These are phyloP conservation scores for Betta splendens DNA, from an alignment of 2,797 vertebrate genomes.

Conservation along the genomic window DNA sequence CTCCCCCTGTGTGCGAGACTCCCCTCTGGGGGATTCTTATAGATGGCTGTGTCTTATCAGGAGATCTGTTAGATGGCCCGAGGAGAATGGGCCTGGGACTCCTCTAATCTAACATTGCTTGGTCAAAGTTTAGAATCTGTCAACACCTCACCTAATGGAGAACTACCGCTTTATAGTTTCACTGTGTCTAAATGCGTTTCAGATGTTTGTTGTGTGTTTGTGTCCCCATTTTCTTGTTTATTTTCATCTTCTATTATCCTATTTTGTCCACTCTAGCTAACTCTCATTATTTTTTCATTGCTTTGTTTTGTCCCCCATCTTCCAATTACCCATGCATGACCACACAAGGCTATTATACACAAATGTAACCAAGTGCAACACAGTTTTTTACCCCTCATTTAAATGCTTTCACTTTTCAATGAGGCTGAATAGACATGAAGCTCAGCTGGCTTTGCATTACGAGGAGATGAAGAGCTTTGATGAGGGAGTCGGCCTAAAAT, in stretches of 20 bases:
- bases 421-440: constrained; percentile 19
- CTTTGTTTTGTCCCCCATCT: constrained; percentile 14
- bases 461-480: constrained; percentile 32
- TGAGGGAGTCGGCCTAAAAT: constrained; percentile 37
- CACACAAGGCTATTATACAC: constrained; percentile 22
- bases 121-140: constrained; percentile 71
- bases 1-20: constrained; percentile 27
- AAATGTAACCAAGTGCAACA: constrained; percentile 12
- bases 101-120: constrained; percentile 61
- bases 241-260: constrained; percentile 8
- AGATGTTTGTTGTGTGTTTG: not conserved
- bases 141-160: constrained; percentile 51
- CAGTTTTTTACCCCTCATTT: constrained; percentile 3
- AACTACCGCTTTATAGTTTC: constrained; percentile 34
- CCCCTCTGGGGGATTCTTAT: constrained; percentile 50
- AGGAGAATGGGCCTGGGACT: constrained; percentile 64
- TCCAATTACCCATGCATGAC: constrained; percentile 20
- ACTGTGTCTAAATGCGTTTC: constrained; percentile 17
- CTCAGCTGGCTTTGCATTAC: constrained; percentile 17
- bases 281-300: constrained; percentile 14
- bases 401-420: constrained; percentile 48
- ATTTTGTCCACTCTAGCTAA: not conserved
- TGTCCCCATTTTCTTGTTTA: not conserved
- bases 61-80: constrained; percentile 61
- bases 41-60: constrained; percentile 68